Percentiles rank a stretch among this genome's conserved stretches.
Conservation (phyloP, 1,140 invertebrate species). For the Trachymyrmex septentrionalis region DNA sequence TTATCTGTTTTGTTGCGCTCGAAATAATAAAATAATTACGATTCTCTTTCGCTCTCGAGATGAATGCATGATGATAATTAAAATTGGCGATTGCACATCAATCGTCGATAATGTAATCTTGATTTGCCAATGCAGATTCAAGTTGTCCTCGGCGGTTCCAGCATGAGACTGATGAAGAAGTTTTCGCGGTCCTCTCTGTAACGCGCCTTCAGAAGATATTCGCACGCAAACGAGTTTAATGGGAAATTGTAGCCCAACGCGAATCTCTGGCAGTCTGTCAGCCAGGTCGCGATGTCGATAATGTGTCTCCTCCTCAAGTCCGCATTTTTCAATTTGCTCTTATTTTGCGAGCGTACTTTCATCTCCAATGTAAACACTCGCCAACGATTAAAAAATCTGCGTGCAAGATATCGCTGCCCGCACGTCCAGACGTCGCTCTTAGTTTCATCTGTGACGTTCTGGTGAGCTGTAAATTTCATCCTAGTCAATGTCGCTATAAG, state of each 20-base stretch:
- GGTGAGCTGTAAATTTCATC: conserved; percentile 34
- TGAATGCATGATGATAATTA: background rate
- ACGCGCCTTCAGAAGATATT: conserved; percentile 86
- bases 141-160: conserved; percentile 79
- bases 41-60: background rate
- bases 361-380: conserved; percentile 68
- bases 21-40: background rate
- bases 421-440: conserved; percentile 50
- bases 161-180: conserved; percentile 84
- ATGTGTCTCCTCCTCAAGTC: conserved; percentile 78
- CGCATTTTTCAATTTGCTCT: conserved; percentile 73
- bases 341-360: conserved; percentile 74
- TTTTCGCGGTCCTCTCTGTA: conserved; percentile 86
- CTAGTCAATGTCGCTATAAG: conserved; percentile 62
- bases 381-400: conserved; percentile 74
- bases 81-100: background rate
- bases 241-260: conserved; percentile 82
- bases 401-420: conserved; percentile 63
- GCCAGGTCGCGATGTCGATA: conserved; percentile 76
- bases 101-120: background rate
- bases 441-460: background rate
- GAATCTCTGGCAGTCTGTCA: conserved; percentile 82
- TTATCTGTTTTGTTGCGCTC: background rate
- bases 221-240: conserved; percentile 82
- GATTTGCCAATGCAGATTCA: conserved; percentile 23